Evolutionary conservation across 2,113 vertebrate genomes (phyloP).

Genomic region (Amblyornis subalaris): DNA sequence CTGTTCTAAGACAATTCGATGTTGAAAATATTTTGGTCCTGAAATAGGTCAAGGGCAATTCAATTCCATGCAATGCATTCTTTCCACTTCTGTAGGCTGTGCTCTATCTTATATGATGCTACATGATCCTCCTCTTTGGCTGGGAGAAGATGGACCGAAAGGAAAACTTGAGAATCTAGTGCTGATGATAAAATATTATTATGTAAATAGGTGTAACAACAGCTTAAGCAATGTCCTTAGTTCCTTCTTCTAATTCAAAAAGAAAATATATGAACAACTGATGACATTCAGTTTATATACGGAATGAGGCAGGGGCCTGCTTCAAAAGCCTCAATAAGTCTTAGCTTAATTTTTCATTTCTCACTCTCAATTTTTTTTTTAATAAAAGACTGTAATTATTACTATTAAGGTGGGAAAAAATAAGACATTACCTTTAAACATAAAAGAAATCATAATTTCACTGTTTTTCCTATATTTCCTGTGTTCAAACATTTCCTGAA

Average conservation of each 20-base stretch:
- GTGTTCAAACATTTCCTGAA: background rate
- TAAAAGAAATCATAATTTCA: background rate
- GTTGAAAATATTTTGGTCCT: background rate
- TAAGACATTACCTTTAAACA: background rate
- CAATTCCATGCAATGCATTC: background rate
- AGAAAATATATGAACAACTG: background rate
- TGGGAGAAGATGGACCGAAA: background rate
- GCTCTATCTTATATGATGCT: background rate
- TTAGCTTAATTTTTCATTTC: background rate
- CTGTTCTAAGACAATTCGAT: background rate
- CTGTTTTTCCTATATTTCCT: slow-evolving; percentile 3
- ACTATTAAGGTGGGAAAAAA: background rate
- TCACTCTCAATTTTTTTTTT: background rate
- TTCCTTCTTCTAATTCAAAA: background rate
- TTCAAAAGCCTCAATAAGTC: background rate
- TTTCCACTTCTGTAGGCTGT: background rate
- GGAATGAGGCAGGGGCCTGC: background rate
- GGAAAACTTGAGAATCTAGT: background rate
- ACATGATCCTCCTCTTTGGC: background rate
- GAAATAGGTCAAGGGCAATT: background rate
- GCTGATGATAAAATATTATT: background rate
- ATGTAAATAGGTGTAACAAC: background rate
- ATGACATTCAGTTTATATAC: background rate
- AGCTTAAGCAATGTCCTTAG: background rate
- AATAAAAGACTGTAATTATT: background rate